phyloP scores from a whole-genome alignment of 2,797 vertebrate genomes.

The Takifugu ocellatus region DNA sequence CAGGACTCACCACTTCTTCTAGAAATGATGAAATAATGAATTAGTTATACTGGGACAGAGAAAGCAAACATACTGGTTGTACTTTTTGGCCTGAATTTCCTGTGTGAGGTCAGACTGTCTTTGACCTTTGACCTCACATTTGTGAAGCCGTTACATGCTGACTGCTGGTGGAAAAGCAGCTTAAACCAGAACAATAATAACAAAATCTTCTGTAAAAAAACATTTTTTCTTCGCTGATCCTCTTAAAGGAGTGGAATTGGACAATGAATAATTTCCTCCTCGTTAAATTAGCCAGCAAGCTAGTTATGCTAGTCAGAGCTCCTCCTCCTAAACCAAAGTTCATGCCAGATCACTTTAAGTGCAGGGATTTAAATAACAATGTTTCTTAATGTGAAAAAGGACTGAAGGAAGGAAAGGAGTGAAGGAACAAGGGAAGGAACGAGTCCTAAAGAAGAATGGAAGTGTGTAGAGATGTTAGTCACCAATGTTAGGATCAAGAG shows the following conservation, averaged over 20 bases:
- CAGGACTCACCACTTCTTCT: too few species aligned
- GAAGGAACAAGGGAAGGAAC: conserved; percentile 42
- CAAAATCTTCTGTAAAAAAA: conserved; percentile 16
- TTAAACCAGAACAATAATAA: conserved; percentile 39
- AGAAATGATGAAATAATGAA: too few species aligned
- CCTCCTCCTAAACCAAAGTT: background rate
- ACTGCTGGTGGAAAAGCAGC: conserved; percentile 15
- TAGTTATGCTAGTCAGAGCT: background rate
- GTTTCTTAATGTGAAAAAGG: too few species aligned
- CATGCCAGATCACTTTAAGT: conserved; percentile 4
- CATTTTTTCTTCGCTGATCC: background rate
- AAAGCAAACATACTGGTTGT: too few species aligned
- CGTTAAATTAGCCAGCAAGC: background rate
- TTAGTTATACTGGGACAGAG: background rate
- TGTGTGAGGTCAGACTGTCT: conserved; percentile 1
- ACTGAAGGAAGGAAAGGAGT: too few species aligned
- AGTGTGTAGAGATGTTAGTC: too few species aligned
- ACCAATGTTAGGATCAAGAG: background rate
- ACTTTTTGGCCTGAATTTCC: background rate
- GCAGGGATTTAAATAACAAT: too few species aligned
- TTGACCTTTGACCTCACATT: conserved; percentile 45
- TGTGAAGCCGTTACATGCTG: conserved; percentile 22
- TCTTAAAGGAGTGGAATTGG: conserved; percentile 3
- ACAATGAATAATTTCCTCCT: conserved; percentile 17
- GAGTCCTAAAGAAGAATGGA: conserved; percentile 46